Evolutionary conservation across 2,888 invertebrate species (phyloP).

Genomic region (Buathra laborator): DNA sequence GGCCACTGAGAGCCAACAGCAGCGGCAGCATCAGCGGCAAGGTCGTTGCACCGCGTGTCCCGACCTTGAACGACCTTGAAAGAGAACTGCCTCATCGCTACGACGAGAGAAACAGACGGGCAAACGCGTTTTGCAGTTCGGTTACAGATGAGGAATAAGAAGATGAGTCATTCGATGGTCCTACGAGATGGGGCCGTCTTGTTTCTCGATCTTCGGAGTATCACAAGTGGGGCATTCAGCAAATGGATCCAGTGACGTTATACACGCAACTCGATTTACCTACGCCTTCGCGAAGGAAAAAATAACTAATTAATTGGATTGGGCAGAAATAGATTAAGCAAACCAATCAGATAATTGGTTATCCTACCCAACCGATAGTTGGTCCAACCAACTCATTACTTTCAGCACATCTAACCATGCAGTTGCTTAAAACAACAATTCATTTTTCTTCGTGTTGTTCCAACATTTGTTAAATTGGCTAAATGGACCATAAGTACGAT

Average conservation of each 20-base stretch:
- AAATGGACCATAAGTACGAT: no score
- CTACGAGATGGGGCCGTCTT: background rate
- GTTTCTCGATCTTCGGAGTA: background rate
- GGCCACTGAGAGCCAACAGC: conserved; percentile 39
- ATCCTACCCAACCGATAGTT: no score
- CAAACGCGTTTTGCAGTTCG: conserved; percentile 49
- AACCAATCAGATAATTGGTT: no score
- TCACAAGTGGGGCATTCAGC: background rate
- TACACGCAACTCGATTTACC: background rate
- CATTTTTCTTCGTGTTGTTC: no score
- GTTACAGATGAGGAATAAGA: conserved; percentile 21
- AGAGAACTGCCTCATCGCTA: conserved; percentile 32
- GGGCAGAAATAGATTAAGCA: no score
- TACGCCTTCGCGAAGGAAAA: background rate
- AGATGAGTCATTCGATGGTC: conserved; percentile 8
- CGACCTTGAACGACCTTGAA: conserved; percentile 81
- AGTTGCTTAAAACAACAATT: no score
- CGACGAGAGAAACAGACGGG: conserved; percentile 1
- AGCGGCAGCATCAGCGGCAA: conserved; percentile 56
- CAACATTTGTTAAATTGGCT: no score
- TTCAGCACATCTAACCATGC: no score
- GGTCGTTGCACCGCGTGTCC: conserved; percentile 73
- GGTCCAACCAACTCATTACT: no score
- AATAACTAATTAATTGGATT: no score
- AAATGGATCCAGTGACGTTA: background rate